Base-by-base conservation (phyloP, 1,140 invertebrate genomes). In the Melipona quadrifasciata region DNA sequence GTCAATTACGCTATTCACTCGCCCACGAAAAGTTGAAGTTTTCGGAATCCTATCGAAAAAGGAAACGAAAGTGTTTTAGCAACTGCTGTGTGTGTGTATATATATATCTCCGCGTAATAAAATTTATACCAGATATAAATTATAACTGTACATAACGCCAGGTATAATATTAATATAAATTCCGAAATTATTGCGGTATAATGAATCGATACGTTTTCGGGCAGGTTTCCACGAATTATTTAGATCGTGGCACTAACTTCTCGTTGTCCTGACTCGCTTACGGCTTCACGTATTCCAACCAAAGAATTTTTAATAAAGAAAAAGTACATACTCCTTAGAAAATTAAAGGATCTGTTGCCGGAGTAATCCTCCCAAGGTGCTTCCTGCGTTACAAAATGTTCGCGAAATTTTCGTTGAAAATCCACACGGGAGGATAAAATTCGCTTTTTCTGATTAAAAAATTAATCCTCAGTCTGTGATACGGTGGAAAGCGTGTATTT, bases 341-440 rank as follows among this genome's bases (percentile, higher is more conserved):
- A 57, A 82, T 70, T 70, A 77, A 83, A 77, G 74, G 74, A 70
- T 83, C 74, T 77, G 72, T 75, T 65, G 27, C 14, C 53, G 64
- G 55, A 67, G 71, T 21, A 24, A 24, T 19, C 55, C 17, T 39
- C 39, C 8, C 39, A 21, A n/a, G 21, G 24, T 17, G 27, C 34
- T 47, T 0, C 31, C n/a, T 21, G 65, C 17, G 16, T 17, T 39
- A 12, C 10, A n/a, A 21, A 31, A 67, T 31, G 53, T 19, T n/a
- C 64, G 47, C 17, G 5, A 10, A n/a, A 39, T 39, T 39, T 10
- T 14, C 12, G 21, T 65, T 16, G 27, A 16, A 34, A 51, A 67
- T 79, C 51, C 27, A n/a, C 34, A 21, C 31, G 21, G 19, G 39
- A 4, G 31, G 14, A 17, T 21, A 51, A 55, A 24, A 57, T 8